Conservation (phyloP, 1,140 invertebrate species). For the Heliconius nattereri region DNA sequence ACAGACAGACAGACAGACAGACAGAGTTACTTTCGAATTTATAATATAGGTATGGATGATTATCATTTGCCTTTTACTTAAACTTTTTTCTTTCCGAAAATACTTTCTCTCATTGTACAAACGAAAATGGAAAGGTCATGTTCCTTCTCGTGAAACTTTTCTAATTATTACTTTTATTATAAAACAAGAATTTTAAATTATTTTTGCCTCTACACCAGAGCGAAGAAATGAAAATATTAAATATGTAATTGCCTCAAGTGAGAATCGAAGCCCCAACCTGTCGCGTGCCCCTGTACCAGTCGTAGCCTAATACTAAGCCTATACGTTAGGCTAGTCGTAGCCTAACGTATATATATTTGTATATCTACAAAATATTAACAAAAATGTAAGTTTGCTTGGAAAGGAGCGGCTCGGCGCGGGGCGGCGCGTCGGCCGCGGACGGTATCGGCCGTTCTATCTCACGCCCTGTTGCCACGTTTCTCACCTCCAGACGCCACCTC, state of each 20-base stretch:
- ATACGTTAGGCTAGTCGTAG: too few relatives aligned
- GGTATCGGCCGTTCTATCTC: constrained; percentile 70
- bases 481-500: constrained; percentile 70
- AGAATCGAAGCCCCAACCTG: too few relatives aligned
- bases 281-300: too few relatives aligned
- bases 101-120: neutral
- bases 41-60: too few relatives aligned
- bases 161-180: neutral
- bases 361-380: neutral
- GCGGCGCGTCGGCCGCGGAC: constrained; percentile 45
- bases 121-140: neutral
- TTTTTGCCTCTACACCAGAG: too few relatives aligned
- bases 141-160: neutral
- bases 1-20: too few relatives aligned
- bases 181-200: neutral
- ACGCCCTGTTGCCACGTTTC: constrained; percentile 74
- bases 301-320: too few relatives aligned
- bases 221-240: too few relatives aligned
- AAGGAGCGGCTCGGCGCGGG: constrained; percentile 39
- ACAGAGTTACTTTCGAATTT: too few relatives aligned
- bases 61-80: neutral
- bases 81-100: neutral
- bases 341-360: too few relatives aligned
- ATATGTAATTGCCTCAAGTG: too few relatives aligned
- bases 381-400: constrained; percentile 33